Evolutionary conservation across 2,113 vertebrate species (phyloP).

Genomic region (Elanoides forficatus): DNA sequence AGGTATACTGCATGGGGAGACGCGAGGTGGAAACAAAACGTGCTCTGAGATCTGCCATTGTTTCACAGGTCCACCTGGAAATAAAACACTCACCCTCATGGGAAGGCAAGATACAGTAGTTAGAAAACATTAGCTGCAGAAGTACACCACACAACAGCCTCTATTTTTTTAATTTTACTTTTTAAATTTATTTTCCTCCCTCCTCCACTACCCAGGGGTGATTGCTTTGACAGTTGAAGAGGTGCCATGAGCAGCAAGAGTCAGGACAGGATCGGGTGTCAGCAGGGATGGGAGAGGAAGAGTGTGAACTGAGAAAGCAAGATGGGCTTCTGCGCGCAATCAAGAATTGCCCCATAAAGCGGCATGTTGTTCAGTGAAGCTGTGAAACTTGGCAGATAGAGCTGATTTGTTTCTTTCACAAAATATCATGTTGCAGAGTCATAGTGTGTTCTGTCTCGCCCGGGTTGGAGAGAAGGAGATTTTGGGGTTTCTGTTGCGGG

Average conservation of each 20-base stretch:
- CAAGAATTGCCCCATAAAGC: conserved; percentile 13
- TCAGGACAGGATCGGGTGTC: not conserved
- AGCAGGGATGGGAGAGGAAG: not conserved
- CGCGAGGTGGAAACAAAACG: not conserved
- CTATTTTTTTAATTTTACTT: not conserved
- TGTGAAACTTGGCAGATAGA: conserved; percentile 1
- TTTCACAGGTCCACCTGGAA: conserved; percentile 12
- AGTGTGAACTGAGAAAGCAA: not conserved
- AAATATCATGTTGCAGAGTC: conserved; percentile 3
- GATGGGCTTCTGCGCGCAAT: not conserved
- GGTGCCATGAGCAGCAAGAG: conserved; percentile 14
- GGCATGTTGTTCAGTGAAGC: not conserved
- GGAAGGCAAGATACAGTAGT: not conserved
- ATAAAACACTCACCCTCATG: not conserved
- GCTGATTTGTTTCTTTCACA: conserved; percentile 18
- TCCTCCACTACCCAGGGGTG: not conserved
- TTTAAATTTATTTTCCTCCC: not conserved
- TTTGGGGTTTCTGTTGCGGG: not conserved
- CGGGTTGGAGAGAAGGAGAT: not conserved
- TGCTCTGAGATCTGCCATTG: not conserved
- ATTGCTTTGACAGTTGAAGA: not conserved
- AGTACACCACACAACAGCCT: not conserved
- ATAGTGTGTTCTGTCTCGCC: conserved; percentile 1
- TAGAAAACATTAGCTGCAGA: not conserved
- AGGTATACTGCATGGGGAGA: not conserved